These are phyloP conservation scores for Propithecus deckenii DNA, from an alignment of 2,797 vertebrate species.

Conservation along the genomic window DNA sequence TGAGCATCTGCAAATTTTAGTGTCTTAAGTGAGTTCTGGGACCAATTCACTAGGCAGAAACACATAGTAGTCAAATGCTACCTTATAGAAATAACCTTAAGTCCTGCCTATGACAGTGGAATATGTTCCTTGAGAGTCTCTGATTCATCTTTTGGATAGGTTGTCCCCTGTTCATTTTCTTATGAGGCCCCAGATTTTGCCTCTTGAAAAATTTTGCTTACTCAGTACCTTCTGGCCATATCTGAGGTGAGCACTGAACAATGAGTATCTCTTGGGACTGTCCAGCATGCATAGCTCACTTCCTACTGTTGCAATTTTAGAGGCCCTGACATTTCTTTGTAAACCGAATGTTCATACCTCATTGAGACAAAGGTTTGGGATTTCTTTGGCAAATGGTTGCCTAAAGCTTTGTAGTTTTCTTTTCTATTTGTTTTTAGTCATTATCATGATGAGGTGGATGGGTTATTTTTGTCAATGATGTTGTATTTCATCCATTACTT, in stretches of 20 bases:
- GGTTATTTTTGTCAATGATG: background rate
- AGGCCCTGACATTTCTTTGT: background rate
- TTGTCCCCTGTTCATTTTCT: background rate
- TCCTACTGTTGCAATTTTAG: background rate
- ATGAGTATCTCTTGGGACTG: background rate
- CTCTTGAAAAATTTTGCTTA: background rate
- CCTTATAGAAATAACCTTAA: background rate
- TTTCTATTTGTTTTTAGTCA: background rate
- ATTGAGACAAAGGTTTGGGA: background rate
- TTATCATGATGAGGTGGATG: background rate
- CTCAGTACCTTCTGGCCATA: background rate
- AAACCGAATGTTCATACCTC: background rate
- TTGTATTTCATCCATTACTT: background rate
- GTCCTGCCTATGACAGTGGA: background rate
- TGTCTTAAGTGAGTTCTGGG: background rate
- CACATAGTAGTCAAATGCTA: background rate
- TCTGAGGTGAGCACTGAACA: background rate
- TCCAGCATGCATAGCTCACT: background rate
- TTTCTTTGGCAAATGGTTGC: background rate
- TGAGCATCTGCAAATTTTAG: background rate
- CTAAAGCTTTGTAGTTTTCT: background rate
- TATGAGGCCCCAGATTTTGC: background rate
- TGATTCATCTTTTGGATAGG: background rate
- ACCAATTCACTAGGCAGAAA: background rate
- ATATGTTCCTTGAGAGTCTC: background rate